These are phyloP conservation scores for Onchidella celtica DNA, from an alignment of 2,888 invertebrate genomes.

Conservation along the genomic window DNA sequence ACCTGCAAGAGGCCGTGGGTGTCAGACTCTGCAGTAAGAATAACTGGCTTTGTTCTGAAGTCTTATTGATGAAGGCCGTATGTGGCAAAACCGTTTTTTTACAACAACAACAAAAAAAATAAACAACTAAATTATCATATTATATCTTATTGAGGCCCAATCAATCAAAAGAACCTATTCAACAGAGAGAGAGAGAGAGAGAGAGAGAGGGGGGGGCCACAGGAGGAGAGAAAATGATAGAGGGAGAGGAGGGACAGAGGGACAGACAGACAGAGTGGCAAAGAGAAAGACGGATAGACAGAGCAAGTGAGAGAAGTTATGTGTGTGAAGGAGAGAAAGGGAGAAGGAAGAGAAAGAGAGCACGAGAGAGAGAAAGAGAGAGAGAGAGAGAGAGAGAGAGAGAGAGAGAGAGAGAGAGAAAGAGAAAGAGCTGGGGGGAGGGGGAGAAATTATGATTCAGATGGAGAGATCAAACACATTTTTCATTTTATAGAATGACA, in stretches of 20 bases:
- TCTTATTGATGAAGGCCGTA: too few species aligned
- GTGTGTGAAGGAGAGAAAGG: not conserved
- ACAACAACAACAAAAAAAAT: too few species aligned
- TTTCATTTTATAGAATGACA: too few species aligned
- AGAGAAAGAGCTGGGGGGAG: not conserved
- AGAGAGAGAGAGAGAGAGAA: not conserved
- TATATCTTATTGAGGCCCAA: too few species aligned
- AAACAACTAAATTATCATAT: too few species aligned
- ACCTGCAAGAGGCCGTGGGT: too few species aligned
- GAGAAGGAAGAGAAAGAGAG: not conserved
- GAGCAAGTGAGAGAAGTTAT: not conserved
- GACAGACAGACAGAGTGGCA: not conserved
- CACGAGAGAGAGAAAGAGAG: not conserved
- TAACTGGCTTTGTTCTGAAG: too few species aligned
- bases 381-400: not conserved
- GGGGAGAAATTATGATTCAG: not conserved
- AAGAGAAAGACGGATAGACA: not conserved
- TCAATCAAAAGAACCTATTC: too few species aligned
- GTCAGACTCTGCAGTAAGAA: too few species aligned
- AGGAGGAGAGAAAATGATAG: not conserved
- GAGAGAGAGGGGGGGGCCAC: conserved; percentile 81
- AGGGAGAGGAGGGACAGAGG: conserved; percentile 86
- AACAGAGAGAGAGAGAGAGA: too few species aligned
- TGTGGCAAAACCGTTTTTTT: too few species aligned
- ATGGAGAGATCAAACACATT: too few species aligned